Percentiles rank a stretch among this genome's conserved stretches.
Conservation (phyloP, 2,113 vertebrate species). For the Antigone vipio region DNA sequence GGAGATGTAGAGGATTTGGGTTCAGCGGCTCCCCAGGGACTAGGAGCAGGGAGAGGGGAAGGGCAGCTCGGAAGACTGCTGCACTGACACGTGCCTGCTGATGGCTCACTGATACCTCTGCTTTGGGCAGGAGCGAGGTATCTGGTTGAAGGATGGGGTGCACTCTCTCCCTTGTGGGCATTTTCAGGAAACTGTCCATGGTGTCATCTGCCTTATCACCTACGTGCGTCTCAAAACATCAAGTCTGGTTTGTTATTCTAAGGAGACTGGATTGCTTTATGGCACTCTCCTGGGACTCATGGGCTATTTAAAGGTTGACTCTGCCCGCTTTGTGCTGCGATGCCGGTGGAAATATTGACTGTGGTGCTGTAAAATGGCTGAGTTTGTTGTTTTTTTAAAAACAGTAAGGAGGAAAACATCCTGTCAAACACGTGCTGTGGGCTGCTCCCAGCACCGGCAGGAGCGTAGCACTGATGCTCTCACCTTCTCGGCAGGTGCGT, state of each 20-base stretch:
- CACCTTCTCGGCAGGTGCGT: neutral
- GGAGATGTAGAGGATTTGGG: neutral
- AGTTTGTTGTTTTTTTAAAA: neutral
- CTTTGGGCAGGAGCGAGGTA: neutral
- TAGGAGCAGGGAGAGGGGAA: neutral
- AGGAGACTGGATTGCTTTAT: neutral
- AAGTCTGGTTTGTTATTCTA: neutral
- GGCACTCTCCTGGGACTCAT: neutral
- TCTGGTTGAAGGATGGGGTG: fast-evolving
- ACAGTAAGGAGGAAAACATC: neutral
- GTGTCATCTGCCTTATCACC: neutral
- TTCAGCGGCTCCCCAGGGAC: neutral
- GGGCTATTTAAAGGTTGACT: neutral
- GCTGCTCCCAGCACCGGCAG: neutral
- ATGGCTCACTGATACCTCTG: neutral
- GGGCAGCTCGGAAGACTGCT: neutral
- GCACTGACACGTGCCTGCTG: neutral
- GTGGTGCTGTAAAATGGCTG: neutral
- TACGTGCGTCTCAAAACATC: neutral
- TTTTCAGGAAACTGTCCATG: neutral
- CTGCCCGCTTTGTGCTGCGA: neutral
- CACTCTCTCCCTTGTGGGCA: neutral
- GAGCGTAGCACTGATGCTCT: neutral
- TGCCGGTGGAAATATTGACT: neutral
- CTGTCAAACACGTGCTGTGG: fast-evolving